Base-by-base conservation (phyloP, 2,888 invertebrate genomes). In the Aproaerema taeniolella region DNA sequence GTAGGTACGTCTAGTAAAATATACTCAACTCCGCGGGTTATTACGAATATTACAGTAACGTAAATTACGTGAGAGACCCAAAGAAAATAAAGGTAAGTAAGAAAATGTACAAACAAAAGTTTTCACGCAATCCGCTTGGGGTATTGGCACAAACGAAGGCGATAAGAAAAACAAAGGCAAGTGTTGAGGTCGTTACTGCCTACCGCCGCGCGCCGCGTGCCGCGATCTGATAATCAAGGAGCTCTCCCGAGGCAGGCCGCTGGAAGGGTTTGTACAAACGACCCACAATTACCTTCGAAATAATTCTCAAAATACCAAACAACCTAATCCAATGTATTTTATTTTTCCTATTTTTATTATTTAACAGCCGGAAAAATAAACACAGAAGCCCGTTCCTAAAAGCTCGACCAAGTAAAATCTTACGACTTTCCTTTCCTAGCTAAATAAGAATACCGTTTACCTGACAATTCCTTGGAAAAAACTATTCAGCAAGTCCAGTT, bases 191-290 rank as follows among this genome's bases (percentile, higher is more conserved):
- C 34, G 29, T 35, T 30, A 38, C 46, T 31, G 53, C 52, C 53
- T 53, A 51, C 7, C 25, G 32, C 11, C 38, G 20, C 7, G 10
- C 9, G 10, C 17, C 14, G 42, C n/a, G n/a, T n/a, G n/a, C n/a
- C 46, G 43, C 33, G 37, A 50, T 47, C 50, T 49, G 49, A 46
- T 53, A 55, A 53, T 52, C 53, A 53, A 51, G 37, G 35, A 38
- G 45, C 53, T 61, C n/a, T 55, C 59, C 43, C 29, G 55, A 51
- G 59, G 45, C 48, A 38, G 29, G 52, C 44, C 25, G 17, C n/a
- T 14, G 37, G 50, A 46, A 52, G 47, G 52, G 53, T n/a, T n/a
- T n/a, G n/a, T 52, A 50, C 49, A 53, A 60, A 59, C 50, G 53
- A 53, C 46, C 43, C n/a, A 45, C 54, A 54, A 58, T 58, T 52